Evolutionary conservation across 2,113 vertebrate species (phyloP), one percentile per base, ranked within the genome.

Genomic region (Catharus minimus): DNA sequence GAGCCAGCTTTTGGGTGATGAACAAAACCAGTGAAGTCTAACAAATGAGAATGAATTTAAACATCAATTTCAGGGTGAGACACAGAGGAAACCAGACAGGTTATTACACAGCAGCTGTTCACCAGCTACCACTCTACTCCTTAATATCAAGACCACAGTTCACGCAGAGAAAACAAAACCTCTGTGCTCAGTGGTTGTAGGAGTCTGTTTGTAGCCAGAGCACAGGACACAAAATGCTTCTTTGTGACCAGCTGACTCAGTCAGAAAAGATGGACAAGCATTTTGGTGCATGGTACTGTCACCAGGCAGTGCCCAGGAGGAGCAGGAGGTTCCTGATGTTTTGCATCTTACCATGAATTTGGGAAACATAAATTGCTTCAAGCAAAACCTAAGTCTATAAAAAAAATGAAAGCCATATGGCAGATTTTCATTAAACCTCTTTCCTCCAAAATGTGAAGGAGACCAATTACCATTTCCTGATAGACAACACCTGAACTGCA

Each of bases 101-200:
- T 90, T 90, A 66, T 81, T 80, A 74, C 60, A 80, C 21, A 74
- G 88, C 50, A 93, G 72, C 90, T 88, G 43, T 50, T 90, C 82
- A 69, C 38, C 79, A 85, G 30, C 85, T 67, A 64, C 60, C 5
- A 8, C 47, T 91, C 57, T 46, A 2, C 27, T 90, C 84, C 69
- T 81, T 57, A 43, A 19, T 11, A 82, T 11, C n/a, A 41, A 41
- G 76, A 72, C 33, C 47, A 55, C 8, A 39, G 21, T 27, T 50
- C 38, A 27, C 1, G 0, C 21, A 73, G n/a, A 78, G 61, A 86
- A 71, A 77, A 77, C 5, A 81, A 81, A 76, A 71, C 3, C 27
- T 18, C 75, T 15, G 26, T 44, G 62, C 55, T 88, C 86, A 36
- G 67, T 21, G 53, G 52, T 8, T 0, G 0, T 13, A 58, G 77